Evolutionary conservation across 2,797 vertebrate genomes (phyloP), one percentile per base, ranked within the genome.

Genomic region (Myotis vivesi): DNA sequence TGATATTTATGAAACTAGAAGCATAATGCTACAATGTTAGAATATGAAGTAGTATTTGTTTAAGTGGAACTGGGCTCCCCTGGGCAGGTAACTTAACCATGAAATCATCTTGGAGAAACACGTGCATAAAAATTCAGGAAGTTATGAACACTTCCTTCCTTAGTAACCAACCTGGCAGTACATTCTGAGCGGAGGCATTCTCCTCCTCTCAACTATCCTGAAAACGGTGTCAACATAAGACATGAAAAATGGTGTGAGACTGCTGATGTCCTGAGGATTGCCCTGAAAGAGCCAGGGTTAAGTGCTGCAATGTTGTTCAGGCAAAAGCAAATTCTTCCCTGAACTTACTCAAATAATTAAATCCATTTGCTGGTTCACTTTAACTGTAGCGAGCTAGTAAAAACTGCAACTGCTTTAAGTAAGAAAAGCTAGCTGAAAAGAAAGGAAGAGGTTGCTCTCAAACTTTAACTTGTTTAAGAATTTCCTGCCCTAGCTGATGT

Each of bases 51-150:
- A 28, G 53, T 16, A 36, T 28, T 87, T 41, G 22, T 75, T 38
- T 64, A 59, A 53, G 28, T 57, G 87, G 81, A 72, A 68, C 64
- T 83, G 25, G 53, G 49, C 53, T 92, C 36, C 75, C 46, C 25
- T 81, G 51, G 79, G 11, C 41, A 73, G 19, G 64, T 22, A 92
- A 68, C 46, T 86, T 55, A 83, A 89, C 55, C 62, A 81, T 49
- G 44, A 89, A 89, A 92, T 53, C 90, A 76, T 76, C 72, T 80
- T 87, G 41, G 88, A 91, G 19, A 83, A 71, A 76, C 53, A 72
- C 46, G 46, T 44, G 36, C 83, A 82, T 44, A 62, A 57, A 59
- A 80, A 28, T 72, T 86, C 44, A 83, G 66, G 46, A 87, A 87
- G 62, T 49, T 57, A 80, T 33, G 36, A 91, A 76, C 12, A 46